These are phyloP conservation scores for Disparrhopalites patrizii DNA, from an alignment of 2,888 invertebrate genomes.

Conservation along the genomic window DNA sequence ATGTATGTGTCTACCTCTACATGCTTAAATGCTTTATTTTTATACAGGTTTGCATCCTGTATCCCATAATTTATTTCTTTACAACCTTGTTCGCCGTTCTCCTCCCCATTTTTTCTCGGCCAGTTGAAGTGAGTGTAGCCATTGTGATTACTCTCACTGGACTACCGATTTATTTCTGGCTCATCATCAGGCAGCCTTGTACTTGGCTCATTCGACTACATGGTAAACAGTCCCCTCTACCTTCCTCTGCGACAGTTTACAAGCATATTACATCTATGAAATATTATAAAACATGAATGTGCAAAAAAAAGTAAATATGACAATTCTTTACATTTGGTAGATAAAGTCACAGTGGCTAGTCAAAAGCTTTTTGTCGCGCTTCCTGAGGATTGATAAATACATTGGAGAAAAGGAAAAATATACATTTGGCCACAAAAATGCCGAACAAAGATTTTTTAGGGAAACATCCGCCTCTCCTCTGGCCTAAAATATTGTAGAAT, in stretches of 20 bases:
- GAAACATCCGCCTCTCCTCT: too few species aligned
- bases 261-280: not conserved
- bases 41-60: constrained; percentile 59
- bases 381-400: not conserved
- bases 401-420: too few species aligned
- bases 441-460: too few species aligned
- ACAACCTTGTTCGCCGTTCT: constrained; percentile 75
- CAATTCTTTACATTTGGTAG: not conserved
- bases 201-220: constrained; percentile 25
- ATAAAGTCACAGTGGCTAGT: not conserved
- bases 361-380: constrained; percentile 6
- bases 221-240: constrained; percentile 52
- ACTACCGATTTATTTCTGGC: constrained; percentile 72
- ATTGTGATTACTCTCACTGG: constrained; percentile 70
- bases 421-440: too few species aligned
- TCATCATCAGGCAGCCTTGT: constrained; percentile 25
- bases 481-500: too few species aligned
- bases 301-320: not conserved
- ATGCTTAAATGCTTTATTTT: too few species aligned
- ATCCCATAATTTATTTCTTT: constrained; percentile 72
- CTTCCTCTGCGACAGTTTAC: not conserved
- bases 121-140: constrained; percentile 59
- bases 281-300: not conserved
- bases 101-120: constrained; percentile 39
- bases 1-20: not conserved